Percentiles rank a stretch among this genome's conserved stretches.
These are phyloP conservation scores for Tiliacea citrago DNA, from an alignment of 2,888 invertebrate species.

Conservation along the genomic window DNA sequence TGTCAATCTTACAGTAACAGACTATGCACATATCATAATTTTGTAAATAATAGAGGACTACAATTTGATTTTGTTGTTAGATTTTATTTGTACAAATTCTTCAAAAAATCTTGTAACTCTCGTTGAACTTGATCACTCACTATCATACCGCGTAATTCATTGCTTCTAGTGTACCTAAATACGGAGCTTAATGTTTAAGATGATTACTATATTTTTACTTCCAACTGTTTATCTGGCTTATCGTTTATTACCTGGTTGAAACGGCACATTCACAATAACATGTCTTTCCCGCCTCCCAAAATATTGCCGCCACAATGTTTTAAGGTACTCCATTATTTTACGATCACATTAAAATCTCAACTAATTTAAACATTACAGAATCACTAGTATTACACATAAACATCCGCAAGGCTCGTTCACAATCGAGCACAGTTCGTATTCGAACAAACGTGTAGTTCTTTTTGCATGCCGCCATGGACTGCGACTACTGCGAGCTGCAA, in stretches of 20 bases:
- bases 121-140: not conserved
- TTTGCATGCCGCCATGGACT: constrained; percentile 81
- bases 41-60: constrained; percentile 5
- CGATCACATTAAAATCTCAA: constrained; percentile 54
- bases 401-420: constrained; percentile 51
- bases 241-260: constrained; percentile 82
- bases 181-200: not conserved
- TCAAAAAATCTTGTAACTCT: not conserved
- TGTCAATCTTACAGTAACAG: constrained; percentile 55
- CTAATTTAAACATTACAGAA: constrained; percentile 55
- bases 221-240: not conserved
- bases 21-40: constrained; percentile 23
- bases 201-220: not conserved
- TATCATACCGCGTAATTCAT: not conserved
- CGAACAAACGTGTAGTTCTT: constrained; percentile 81
- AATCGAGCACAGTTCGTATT: constrained; percentile 67
- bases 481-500: constrained; percentile 70
- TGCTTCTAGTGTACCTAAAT: not conserved
- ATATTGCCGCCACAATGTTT: constrained; percentile 82
- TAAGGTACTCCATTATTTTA: constrained; percentile 81
- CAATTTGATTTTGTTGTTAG: not conserved
- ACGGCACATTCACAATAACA: constrained; percentile 85
- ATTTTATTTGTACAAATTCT: not conserved
- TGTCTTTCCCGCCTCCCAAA: constrained; percentile 82
- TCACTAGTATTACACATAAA: constrained; percentile 53